A percentile compares a stretch with the other conserved stretches of the same genome.
Evolutionary conservation across 2,888 invertebrate species (phyloP).

Genomic region (Melipona bicolor): DNA sequence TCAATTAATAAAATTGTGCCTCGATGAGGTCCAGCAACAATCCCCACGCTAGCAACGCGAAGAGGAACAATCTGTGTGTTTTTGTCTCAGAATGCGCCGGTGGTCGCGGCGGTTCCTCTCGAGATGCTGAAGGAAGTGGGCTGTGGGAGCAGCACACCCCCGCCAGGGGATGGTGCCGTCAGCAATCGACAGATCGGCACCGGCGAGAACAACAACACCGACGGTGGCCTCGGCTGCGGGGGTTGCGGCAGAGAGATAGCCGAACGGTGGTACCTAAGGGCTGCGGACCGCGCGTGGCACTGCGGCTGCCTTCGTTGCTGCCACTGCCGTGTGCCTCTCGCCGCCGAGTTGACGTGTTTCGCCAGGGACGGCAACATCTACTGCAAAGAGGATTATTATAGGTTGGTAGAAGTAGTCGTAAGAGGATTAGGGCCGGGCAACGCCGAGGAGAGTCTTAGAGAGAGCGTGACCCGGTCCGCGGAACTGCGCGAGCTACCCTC

Average conservation of each 20-base stretch:
- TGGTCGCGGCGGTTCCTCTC: constrained; percentile 58
- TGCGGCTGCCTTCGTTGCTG: constrained; percentile 93
- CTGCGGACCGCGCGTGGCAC: constrained; percentile 96
- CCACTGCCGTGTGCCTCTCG: constrained; percentile 93
- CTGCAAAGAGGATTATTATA: constrained; percentile 97
- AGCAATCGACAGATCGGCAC: constrained; percentile 82
- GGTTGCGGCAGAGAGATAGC: constrained; percentile 88
- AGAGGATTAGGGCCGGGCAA: constrained; percentile 41
- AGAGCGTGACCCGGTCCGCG: background rate
- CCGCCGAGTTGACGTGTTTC: constrained; percentile 95
- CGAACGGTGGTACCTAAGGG: constrained; percentile 90
- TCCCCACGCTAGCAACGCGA: background rate
- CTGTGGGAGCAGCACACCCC: constrained; percentile 84
- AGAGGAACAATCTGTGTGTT: background rate
- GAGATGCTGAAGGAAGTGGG: constrained; percentile 89
- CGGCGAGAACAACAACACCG: constrained; percentile 75
- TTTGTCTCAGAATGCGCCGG: constrained; percentile 60
- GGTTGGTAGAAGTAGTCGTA: constrained; percentile 86
- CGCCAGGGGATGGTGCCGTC: constrained; percentile 84
- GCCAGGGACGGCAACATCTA: constrained; percentile 95
- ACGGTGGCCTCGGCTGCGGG: constrained; percentile 84
- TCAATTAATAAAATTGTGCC: background rate
- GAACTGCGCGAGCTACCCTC: background rate
- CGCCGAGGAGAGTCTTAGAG: background rate
- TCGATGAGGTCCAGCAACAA: background rate